Evolutionary conservation across 2,113 vertebrate species (phyloP), one percentile per base, ranked within the genome.

Genomic region (Etheostoma spectabile): DNA sequence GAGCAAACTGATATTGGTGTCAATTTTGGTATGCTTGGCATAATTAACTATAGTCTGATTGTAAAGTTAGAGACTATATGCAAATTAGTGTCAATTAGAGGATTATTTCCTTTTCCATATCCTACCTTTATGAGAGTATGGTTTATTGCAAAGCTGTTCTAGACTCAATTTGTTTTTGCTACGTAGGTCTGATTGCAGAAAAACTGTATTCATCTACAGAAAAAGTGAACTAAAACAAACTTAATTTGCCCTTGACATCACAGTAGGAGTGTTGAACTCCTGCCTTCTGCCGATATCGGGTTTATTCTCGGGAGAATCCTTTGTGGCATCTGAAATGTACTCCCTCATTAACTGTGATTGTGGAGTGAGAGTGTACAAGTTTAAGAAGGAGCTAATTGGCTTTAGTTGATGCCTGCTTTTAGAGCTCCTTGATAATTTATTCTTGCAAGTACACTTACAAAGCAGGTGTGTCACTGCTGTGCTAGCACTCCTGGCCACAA

Each of bases 361-460:
- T 33, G 78, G 16, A 61, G 76, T 75, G 65, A 16, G 64, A 80
- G 51, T 61, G 53, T 60, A 48, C 64, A 22, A 63, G 33, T 62
- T 73, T 60, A 60, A 46, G 56, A 80, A 81, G 82, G 74, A 85
- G 70, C 55, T 88, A 84, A 88, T 82, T 85, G 55, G 75, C 49
- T 78, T 24, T 35, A 48, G 63, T 49, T 38, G 79, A 60, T 51
- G 59, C 76, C 21, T 80, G 42, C 65, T 33, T 78, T 45, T 56
- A n/a, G 33, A 86, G 59, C 64, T 46, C 33, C 57, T 52, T 74
- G 81, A 74, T 88, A 85, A 90, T 89, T 85, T 88, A 90, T 88
- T 92, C 74, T 84, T 64, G 83, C 83, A 81, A 80, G 81, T 85
- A 74, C 72, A 83, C 57, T 84, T 79, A 51, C 82, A 82, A 84